Base-by-base conservation (phyloP, 2,113 vertebrate genomes). In the Rhinogobius similis region DNA sequence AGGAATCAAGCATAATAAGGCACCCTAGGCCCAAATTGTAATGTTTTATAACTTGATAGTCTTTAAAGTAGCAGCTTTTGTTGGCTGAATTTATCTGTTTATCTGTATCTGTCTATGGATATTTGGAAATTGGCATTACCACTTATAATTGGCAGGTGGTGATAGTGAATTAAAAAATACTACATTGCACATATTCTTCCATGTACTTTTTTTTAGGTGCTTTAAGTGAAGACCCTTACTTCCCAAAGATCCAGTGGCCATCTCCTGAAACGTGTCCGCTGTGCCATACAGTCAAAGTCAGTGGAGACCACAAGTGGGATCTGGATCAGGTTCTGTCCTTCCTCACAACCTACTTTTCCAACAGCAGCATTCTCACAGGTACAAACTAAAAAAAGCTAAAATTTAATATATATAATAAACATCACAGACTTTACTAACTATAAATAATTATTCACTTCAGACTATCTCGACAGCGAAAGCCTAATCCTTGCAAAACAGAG, bases 191-290 rank as follows among this genome's bases (percentile, higher is more conserved):
- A 14, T 38, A 50, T 53, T 27, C 14, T 32, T 27, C 10, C 2
- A 0, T 70, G 62, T n/a, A 14, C 58, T 46, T 75, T 65, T 75
- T 65, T 48, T 21, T 79, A 99, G 97, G 96, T 65, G 78, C 88
- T 13, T 77, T 89, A 67, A 96, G 92, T 0, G 97, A 97, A 77
- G 97, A 99, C 84, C 96, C 97, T 24, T 73, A 86, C 27, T 99
- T 97, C 83, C 97, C 96, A 85, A 99, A 99, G 89, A 77, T 96
- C 73, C 96, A 96, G 88, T 99, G 96, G 96, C 98, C 98, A 0
- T 80, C 95, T 0, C 92, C 91, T 0, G 91, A 94, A 0, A 10
- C 94, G 79, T 99, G 98, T 77, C 70, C 92, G 0, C 26, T 78
- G 24, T 99, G 98, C 68, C 96, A 96, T 61, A 80, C 75, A 0